phyloP scores from a whole-genome alignment of 2,797 vertebrate species.

The Prionace glauca region DNA sequence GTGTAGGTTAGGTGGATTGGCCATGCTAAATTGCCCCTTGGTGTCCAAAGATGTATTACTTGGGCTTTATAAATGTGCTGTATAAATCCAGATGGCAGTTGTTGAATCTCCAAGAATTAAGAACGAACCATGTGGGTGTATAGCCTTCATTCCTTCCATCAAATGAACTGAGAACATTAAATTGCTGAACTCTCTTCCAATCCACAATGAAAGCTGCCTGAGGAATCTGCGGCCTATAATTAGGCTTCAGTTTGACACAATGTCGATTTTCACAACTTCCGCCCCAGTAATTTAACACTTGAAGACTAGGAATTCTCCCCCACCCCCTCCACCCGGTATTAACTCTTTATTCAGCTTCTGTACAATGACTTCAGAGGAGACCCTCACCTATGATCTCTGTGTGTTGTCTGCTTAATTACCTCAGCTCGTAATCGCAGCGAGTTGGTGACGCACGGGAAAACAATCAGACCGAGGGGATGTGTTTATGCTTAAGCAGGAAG shows the following conservation, averaged over 20 bases:
- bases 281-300: constrained; percentile 3
- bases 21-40: no score
- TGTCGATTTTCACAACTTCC: constrained; percentile 3
- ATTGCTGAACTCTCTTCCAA: neutral
- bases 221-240: neutral
- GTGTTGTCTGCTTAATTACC: neutral
- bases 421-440: neutral
- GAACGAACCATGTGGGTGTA: no score
- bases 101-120: no score
- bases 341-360: constrained; percentile 4
- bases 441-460: neutral
- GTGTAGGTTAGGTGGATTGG: no score
- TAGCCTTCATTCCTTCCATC: neutral
- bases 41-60: no score
- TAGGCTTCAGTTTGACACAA: neutral
- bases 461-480: neutral
- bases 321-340: neutral
- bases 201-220: neutral
- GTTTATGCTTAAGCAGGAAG: constrained; percentile 22
- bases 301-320: neutral
- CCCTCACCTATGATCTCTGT: constrained; percentile 9
- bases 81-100: no score
- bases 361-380: neutral
- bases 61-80: no score
- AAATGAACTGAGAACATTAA: neutral